Percentiles rank a stretch among this genome's conserved stretches.
Conservation (phyloP, 2,113 vertebrate species). For the Ailuropoda melanoleuca region DNA sequence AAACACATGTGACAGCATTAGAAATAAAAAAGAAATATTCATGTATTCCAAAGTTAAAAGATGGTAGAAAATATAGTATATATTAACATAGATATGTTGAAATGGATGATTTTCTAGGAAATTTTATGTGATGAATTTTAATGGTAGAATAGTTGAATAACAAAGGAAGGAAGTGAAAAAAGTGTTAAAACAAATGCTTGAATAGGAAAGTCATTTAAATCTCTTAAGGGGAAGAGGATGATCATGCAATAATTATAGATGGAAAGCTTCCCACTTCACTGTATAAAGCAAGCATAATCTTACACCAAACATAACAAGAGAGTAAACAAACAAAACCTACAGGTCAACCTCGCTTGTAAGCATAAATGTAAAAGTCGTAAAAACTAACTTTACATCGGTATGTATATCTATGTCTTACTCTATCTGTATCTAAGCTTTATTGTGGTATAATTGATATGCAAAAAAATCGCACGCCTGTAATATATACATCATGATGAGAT, state of each 20-base stretch:
- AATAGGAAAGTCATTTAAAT: background rate
- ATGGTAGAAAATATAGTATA: background rate
- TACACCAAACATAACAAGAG: background rate
- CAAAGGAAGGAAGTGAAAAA: background rate
- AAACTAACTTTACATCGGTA: background rate
- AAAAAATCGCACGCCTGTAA: background rate
- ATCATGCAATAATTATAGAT: background rate
- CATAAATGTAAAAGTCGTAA: background rate
- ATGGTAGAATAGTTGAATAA: background rate
- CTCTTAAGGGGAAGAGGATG: background rate
- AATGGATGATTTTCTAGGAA: slow-evolving; percentile 21
- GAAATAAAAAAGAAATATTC: background rate
- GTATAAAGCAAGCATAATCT: background rate
- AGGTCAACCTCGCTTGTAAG: background rate
- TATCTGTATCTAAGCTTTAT: background rate
- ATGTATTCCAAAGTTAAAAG: background rate
- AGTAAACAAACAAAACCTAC: background rate
- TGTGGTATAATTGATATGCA: background rate
- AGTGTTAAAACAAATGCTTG: background rate
- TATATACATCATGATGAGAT: background rate
- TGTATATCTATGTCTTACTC: background rate
- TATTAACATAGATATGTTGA: background rate
- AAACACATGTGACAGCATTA: background rate
- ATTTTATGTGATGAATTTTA: background rate
- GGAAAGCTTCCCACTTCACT: background rate